Percentiles rank a stretch among this genome's conserved stretches.
These are phyloP conservation scores for Mylabris sibirica DNA, from an alignment of 2,888 invertebrate genomes.

Conservation along the genomic window DNA sequence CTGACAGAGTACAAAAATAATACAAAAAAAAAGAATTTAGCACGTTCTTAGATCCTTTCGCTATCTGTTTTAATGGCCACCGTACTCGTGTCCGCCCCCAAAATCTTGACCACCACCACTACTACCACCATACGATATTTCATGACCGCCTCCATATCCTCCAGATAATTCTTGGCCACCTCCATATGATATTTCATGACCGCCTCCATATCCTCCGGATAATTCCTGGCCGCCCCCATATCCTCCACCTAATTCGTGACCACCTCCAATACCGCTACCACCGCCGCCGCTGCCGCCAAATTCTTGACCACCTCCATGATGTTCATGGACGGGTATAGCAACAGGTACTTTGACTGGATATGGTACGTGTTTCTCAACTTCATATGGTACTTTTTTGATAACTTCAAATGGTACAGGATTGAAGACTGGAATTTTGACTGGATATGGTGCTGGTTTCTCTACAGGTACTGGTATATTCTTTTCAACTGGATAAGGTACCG, in stretches of 20 bases:
- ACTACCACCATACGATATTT: slow-evolving; percentile 37
- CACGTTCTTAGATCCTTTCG: slow-evolving; percentile 23
- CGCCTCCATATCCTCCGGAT: slow-evolving; percentile 39
- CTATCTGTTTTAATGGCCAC: slow-evolving; percentile 38
- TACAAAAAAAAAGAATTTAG: slow-evolving; percentile 36
- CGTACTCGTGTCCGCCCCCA: slow-evolving; percentile 40
- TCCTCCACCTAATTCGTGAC: slow-evolving; percentile 43
- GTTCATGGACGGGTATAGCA: slow-evolving; percentile 67
- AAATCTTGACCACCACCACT: slow-evolving; percentile 36
- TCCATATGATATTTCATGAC: slow-evolving; percentile 36
- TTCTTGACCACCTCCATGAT: slow-evolving; percentile 47
- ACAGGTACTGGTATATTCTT: slow-evolving; percentile 72
- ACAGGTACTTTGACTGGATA: slow-evolving; percentile 76
- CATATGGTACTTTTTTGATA: slow-evolving; percentile 56
- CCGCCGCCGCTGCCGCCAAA: slow-evolving; percentile 49
- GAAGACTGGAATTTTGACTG: slow-evolving; percentile 68
- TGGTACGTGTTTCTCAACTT: slow-evolving; percentile 68
- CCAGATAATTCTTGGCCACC: slow-evolving; percentile 40
- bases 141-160: slow-evolving; percentile 32
- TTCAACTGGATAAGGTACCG: slow-evolving; percentile 74
- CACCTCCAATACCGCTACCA: slow-evolving; percentile 38
- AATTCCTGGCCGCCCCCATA: slow-evolving; percentile 38
- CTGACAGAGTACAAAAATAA: slow-evolving; percentile 45
- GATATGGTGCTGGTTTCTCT: slow-evolving; percentile 74
- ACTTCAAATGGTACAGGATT: slow-evolving; percentile 71